These are phyloP conservation scores for Cosmopolites sordidus DNA, from an alignment of 2,888 invertebrate species.

Conservation along the genomic window DNA sequence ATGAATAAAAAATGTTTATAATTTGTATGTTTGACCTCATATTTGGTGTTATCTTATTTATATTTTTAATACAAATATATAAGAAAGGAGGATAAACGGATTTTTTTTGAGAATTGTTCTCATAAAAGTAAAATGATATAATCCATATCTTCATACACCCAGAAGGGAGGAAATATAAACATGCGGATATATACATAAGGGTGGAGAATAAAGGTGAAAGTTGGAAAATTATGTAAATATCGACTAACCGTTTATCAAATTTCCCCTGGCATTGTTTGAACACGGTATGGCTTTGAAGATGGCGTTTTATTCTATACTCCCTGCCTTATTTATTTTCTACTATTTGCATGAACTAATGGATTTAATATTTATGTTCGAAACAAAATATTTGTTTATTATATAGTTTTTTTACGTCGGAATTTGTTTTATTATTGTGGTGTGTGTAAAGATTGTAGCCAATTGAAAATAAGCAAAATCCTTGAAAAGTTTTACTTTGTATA, in stretches of 20 bases:
- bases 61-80: too few species aligned
- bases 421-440: too few species aligned
- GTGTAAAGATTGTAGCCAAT: too few species aligned
- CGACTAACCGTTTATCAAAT: constrained; percentile 27
- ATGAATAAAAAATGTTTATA: too few species aligned
- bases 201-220: constrained; percentile 27
- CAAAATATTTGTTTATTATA: too few species aligned
- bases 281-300: constrained; percentile 22
- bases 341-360: constrained; percentile 13
- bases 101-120: too few species aligned
- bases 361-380: constrained; percentile 4
- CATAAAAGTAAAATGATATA: constrained; percentile 1
- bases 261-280: constrained; percentile 24
- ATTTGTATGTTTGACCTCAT: too few species aligned
- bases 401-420: too few species aligned
- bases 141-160: constrained; percentile 6
- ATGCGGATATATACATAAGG: constrained; percentile 20
- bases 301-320: constrained; percentile 6
- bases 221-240: constrained; percentile 28
- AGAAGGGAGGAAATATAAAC: constrained; percentile 17
- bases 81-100: too few species aligned
- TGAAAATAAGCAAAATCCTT: too few species aligned
- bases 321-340: constrained; percentile 15
- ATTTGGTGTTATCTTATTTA: too few species aligned
- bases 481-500: too few species aligned